phyloP scores from a whole-genome alignment of 1,140 invertebrate species.

The Coenobita brevimanus region DNA sequence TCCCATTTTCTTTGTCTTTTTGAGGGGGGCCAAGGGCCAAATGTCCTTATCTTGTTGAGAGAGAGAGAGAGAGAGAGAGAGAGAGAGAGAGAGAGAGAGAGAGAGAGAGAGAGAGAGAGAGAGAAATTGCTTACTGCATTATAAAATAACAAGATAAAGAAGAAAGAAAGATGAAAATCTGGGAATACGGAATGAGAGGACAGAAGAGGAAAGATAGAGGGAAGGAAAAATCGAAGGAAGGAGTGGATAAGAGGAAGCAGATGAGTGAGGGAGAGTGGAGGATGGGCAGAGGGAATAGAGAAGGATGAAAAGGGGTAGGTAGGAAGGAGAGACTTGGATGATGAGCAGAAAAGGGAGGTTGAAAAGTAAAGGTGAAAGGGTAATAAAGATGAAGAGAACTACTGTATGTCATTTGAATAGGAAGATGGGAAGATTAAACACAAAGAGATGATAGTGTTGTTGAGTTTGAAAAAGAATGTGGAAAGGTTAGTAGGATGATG shows the following conservation, averaged over 20 bases:
- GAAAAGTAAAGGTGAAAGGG: neutral
- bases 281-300: too few relatives aligned
- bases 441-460: neutral
- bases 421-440: neutral
- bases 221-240: too few relatives aligned
- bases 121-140: neutral
- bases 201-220: neutral
- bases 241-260: too few relatives aligned
- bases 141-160: neutral
- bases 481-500: neutral
- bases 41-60: neutral
- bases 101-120: conserved; percentile 7
- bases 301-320: too few relatives aligned
- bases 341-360: neutral
- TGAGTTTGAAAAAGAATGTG: neutral
- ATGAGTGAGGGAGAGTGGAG: too few relatives aligned
- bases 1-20: neutral
- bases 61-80: neutral
- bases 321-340: too few relatives aligned
- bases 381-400: neutral
- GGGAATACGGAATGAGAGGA: neutral
- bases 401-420: neutral
- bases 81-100: neutral
- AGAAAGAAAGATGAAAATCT: neutral
- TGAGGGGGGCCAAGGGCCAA: neutral